Conservation (phyloP, 2,113 vertebrate species). For the Podarcis cretensis region DNA sequence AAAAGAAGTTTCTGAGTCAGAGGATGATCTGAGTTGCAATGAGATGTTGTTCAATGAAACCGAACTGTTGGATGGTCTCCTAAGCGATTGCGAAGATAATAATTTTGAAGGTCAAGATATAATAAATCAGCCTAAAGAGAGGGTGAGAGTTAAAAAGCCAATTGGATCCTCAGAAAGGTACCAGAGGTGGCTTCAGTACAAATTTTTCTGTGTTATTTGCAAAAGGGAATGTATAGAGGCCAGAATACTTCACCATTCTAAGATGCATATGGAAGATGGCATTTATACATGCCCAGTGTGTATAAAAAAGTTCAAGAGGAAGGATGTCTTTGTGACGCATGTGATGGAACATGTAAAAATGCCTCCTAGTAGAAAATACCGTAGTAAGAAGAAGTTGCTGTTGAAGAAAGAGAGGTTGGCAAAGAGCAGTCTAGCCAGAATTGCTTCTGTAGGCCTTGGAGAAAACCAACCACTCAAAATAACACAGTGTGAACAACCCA, state of each 20-base stretch:
- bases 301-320: slow-evolving; percentile 87
- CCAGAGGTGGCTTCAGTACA: slow-evolving; percentile 86
- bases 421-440: slow-evolving; percentile 65
- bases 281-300: slow-evolving; percentile 92
- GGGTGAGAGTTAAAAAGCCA: slow-evolving; percentile 77
- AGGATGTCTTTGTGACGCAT: slow-evolving; percentile 89
- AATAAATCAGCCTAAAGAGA: slow-evolving; percentile 73
- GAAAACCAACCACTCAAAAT: slow-evolving; percentile 68
- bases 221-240: slow-evolving; percentile 87
- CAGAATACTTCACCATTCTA: slow-evolving; percentile 92
- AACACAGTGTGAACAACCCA: slow-evolving; percentile 76
- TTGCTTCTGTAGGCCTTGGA: slow-evolving; percentile 50
- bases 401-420: slow-evolving; percentile 72
- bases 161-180: slow-evolving; percentile 82
- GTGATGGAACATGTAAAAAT: slow-evolving; percentile 89
- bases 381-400: slow-evolving; percentile 77
- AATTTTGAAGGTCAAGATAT: slow-evolving; percentile 67
- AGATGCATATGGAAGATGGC: slow-evolving; percentile 88
- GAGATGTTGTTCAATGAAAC: slow-evolving; percentile 78
- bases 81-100: slow-evolving; percentile 75
- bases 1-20: slow-evolving; percentile 83
- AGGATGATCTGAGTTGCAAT: slow-evolving; percentile 80
- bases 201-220: slow-evolving; percentile 91
- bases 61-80: slow-evolving; percentile 76
- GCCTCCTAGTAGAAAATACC: slow-evolving; percentile 75